phyloP scores from a whole-genome alignment of 2,797 vertebrate species.

The Sebastes kiyomatsui region DNA sequence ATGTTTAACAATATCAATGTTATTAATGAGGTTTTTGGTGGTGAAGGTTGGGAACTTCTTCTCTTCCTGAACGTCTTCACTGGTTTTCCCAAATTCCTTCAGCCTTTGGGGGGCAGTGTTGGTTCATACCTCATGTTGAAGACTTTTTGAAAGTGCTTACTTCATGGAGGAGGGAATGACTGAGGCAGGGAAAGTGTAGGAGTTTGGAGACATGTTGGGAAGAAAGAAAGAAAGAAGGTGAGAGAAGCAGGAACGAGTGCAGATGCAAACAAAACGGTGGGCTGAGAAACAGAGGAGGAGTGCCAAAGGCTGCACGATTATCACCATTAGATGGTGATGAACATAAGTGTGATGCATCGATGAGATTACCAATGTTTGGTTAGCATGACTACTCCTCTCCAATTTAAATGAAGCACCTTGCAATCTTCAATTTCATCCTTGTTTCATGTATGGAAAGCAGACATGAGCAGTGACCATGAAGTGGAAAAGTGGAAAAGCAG shows the following conservation, averaged over 20 bases:
- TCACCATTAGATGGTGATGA: slow-evolving; percentile 46
- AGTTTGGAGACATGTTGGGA: slow-evolving; percentile 59
- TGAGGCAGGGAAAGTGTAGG: slow-evolving; percentile 60
- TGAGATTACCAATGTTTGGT: slow-evolving; percentile 42
- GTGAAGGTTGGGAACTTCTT: neutral
- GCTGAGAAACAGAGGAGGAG: slow-evolving; percentile 48
- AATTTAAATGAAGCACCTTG: neutral
- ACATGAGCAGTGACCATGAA: neutral
- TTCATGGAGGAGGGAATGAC: slow-evolving; percentile 55
- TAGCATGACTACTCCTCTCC: neutral
- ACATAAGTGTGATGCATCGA: slow-evolving; percentile 33
- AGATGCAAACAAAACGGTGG: slow-evolving; percentile 62
- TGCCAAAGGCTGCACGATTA: slow-evolving; percentile 50
- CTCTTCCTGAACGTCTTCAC: neutral
- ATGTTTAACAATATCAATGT: neutral
- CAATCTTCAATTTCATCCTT: neutral
- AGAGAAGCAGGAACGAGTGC: slow-evolving; percentile 39
- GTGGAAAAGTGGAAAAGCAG: slow-evolving; percentile 6
- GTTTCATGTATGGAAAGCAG: neutral
- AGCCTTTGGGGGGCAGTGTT: slow-evolving; percentile 83
- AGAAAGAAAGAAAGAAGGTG: slow-evolving; percentile 18
- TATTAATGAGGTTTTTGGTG: neutral
- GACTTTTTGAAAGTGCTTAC: slow-evolving; percentile 55
- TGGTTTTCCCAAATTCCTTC: neutral
- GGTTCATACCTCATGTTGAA: slow-evolving; percentile 62